Base-by-base conservation (phyloP, 2,113 vertebrate species). In the Mirounga angustirostris region DNA sequence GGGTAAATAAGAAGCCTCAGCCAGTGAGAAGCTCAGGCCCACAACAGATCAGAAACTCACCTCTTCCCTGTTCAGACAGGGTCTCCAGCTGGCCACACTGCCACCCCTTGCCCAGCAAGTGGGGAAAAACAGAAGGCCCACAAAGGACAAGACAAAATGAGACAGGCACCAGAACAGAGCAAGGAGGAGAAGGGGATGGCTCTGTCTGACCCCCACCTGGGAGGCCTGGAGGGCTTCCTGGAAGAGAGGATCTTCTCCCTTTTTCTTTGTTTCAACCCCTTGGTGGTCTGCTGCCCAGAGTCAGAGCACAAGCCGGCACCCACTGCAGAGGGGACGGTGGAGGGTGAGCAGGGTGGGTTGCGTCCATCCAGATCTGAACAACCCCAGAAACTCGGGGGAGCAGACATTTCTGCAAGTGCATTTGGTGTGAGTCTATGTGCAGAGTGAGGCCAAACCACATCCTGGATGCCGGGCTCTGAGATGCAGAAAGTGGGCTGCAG, bases 381-480 rank as follows among this genome's bases (percentile, higher is more conserved):
- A 15, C 26, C 71, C 15, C 26, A 2, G 4, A 28, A 14, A 18
- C 1, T 0, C 26, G 26, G 46, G 4, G 74, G 15, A 50, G 22
- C 1, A 4, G 40, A 40, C 85, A 12, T 14, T 6, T 28, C 24
- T 4, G 1, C 10, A 1, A 10, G 18, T 15, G 14, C 2, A 1
- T 4, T 13, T 28, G 3, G 16, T 10, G 13, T 4, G 65, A 33
- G 13, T 15, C 76, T 14, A 1, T 9, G n/a, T 30, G 79, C 0
- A 0, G 43, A 73, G 65, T 0, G 0, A 22, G 54, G 30, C 22
- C 18, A 0, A 16, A 46, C 40, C 40, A 24, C 24, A 16, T 7
- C 43, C 59, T 15, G 26, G 7, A 30, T 1, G 0, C 65, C 0
- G 0, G n/a, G n/a, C 90, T 90, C 63, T 0, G 21, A 30, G 33